Conservation (phyloP, 2,113 vertebrate species). For the Conger conger region DNA sequence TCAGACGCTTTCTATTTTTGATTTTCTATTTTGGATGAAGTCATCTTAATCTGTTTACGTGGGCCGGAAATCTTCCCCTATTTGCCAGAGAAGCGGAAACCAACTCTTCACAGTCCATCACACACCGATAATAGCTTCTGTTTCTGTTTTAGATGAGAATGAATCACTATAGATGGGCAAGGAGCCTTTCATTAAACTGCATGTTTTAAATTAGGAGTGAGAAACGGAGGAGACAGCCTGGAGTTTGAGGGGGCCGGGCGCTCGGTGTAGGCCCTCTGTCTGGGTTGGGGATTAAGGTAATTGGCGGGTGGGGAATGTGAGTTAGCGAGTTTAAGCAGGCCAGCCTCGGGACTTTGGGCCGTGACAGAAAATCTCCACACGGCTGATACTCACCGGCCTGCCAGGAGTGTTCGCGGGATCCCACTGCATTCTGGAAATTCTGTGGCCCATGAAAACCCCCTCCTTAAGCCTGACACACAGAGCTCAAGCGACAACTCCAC, state of each 20-base stretch:
- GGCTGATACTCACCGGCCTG: neutral
- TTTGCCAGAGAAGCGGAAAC: neutral
- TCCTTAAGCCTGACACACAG: neutral
- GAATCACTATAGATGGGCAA: constrained; percentile 21
- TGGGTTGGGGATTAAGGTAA: constrained; percentile 26
- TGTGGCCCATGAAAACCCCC: neutral
- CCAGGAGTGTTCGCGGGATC: neutral
- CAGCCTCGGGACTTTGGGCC: neutral
- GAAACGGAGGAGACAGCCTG: neutral
- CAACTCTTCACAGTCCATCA: constrained; percentile 18
- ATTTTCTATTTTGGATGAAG: neutral
- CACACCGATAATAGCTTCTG: constrained; percentile 12
- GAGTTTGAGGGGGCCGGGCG: neutral
- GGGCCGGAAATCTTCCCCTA: constrained; percentile 6
- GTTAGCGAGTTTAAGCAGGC: constrained; percentile 14
- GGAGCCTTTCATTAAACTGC: constrained; percentile 18
- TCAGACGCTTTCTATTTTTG: constrained; percentile 14
- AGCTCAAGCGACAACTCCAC: neutral
- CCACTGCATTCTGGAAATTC: neutral
- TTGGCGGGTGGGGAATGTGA: constrained; percentile 23
- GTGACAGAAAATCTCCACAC: neutral
- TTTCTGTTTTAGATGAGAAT: constrained; percentile 14
- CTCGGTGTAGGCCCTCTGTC: neutral
- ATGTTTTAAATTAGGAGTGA: constrained; percentile 11
- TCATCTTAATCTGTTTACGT: constrained; percentile 17